phyloP scores from a whole-genome alignment of 2,113 vertebrate species.

The Mustelus asterias region DNA sequence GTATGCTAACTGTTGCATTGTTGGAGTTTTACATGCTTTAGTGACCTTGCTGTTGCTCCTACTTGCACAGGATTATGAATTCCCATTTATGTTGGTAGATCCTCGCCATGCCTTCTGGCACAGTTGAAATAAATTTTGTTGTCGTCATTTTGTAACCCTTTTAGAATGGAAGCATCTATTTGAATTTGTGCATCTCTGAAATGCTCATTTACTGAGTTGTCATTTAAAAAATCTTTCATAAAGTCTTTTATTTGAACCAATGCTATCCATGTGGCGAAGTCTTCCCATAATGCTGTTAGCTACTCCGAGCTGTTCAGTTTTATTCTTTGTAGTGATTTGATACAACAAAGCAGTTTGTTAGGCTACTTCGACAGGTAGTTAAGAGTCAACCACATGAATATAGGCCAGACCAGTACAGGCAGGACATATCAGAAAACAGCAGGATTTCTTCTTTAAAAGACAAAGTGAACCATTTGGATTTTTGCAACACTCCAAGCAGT shows the following conservation, averaged over 20 bases:
- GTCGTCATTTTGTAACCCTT: background rate
- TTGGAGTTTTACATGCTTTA: background rate
- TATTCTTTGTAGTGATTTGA: background rate
- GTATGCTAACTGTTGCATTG: background rate
- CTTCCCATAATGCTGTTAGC: too few relatives aligned
- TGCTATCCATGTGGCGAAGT: background rate
- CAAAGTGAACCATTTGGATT: too few relatives aligned
- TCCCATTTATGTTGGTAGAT: background rate
- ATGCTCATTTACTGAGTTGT: background rate
- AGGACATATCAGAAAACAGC: too few relatives aligned
- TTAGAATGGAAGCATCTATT: background rate
- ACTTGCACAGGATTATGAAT: background rate
- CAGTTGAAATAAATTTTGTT: background rate
- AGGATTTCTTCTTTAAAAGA: too few relatives aligned
- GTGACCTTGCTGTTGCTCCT: background rate
- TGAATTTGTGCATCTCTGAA: background rate
- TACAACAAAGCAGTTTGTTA: background rate
- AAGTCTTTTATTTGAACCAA: background rate
- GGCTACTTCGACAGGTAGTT: too few relatives aligned
- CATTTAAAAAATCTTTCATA: background rate
- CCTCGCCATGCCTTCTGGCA: background rate
- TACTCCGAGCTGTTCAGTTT: background rate
- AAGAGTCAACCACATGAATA: too few relatives aligned
- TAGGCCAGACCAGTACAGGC: too few relatives aligned
- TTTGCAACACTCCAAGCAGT: too few relatives aligned